These are phyloP conservation scores for Leptinotarsa haldemani DNA, from an alignment of 2,888 invertebrate species.

Conservation along the genomic window DNA sequence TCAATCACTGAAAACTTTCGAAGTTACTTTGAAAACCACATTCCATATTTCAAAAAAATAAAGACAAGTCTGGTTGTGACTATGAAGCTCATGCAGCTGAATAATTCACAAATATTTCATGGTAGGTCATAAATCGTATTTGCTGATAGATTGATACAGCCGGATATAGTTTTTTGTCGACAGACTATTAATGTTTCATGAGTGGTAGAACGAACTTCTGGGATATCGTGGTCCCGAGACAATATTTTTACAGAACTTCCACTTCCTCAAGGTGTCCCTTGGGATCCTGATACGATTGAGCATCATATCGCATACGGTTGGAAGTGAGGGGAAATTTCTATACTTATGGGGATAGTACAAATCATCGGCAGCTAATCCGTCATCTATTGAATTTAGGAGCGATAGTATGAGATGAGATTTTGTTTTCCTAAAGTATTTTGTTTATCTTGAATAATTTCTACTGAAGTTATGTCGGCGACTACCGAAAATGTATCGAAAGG, in stretches of 20 bases:
- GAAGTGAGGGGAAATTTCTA: slow-evolving; percentile 15
- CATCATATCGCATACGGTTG: slow-evolving; percentile 57
- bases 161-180: background rate
- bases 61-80: no score
- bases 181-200: slow-evolving; percentile 42
- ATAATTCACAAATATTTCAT: background rate
- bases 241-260: slow-evolving; percentile 55
- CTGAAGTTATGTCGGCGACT: no score
- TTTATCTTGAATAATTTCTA: no score
- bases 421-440: no score
- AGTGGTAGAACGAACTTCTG: slow-evolving; percentile 51
- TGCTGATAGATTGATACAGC: background rate
- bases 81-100: background rate
- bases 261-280: slow-evolving; percentile 55
- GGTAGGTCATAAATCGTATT: background rate
- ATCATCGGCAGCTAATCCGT: background rate
- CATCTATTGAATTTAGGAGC: background rate
- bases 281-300: slow-evolving; percentile 61
- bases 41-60: background rate
- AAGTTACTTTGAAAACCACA: background rate
- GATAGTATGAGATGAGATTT: no score
- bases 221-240: slow-evolving; percentile 53
- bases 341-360: slow-evolving; percentile 17
- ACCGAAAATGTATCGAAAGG: no score
- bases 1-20: no score